Conservation (phyloP, 2,113 vertebrate species). For the Grus americana region DNA sequence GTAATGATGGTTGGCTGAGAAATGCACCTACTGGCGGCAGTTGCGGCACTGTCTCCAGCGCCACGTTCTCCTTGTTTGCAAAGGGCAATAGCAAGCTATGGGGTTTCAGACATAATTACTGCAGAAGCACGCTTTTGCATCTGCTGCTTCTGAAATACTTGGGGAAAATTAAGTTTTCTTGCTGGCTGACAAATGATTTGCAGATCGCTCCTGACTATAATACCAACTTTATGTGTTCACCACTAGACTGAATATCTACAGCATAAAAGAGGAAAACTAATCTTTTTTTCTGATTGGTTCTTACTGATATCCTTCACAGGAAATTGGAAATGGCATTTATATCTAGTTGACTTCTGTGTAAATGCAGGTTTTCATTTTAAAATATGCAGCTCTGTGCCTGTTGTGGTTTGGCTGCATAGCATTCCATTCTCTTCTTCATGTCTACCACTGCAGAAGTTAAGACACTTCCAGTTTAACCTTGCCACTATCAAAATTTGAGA, state of each 20-base stretch:
- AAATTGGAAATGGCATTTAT: background rate
- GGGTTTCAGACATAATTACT: background rate
- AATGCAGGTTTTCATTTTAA: background rate
- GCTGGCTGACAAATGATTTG: background rate
- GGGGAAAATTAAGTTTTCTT: background rate
- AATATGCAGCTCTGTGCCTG: rapidly evolving
- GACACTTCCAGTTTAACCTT: background rate
- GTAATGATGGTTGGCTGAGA: slow-evolving; percentile 50
- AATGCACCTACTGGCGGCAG: slow-evolving; percentile 20
- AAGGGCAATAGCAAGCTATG: background rate
- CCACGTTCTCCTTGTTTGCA: background rate
- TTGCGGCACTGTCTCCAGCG: background rate
- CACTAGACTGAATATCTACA: background rate
- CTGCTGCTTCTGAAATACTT: slow-evolving; percentile 23
- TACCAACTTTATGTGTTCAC: background rate
- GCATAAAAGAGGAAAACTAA: background rate
- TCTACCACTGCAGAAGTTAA: background rate
- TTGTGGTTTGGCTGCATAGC: background rate
- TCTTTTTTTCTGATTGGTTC: background rate
- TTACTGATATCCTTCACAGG: background rate
- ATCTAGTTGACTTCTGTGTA: background rate
- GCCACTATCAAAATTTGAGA: background rate
- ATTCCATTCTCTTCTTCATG: background rate
- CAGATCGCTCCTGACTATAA: background rate
- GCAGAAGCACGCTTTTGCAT: background rate